Base-by-base conservation (phyloP, 2,888 invertebrate genomes). In the Watsonalla binaria region DNA sequence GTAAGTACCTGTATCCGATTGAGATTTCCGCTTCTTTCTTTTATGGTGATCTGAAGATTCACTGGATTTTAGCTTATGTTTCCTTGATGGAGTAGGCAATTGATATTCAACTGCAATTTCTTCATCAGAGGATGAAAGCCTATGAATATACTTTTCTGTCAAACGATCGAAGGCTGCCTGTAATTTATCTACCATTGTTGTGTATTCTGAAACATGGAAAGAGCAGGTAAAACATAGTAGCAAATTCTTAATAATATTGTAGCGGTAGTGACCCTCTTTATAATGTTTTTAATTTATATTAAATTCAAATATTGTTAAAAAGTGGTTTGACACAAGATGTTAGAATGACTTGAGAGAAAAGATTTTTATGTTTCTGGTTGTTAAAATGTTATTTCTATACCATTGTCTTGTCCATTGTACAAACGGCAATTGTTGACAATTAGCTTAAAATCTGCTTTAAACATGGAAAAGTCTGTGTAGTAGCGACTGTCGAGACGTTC, bases 371-470 rank as follows among this genome's bases (percentile, higher is more conserved):
- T n/a, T n/a, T n/a, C n/a, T n/a, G 4, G 4, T 24, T 24, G n/a
- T 34, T 11, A 47, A 5, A 24, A 47, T 33, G n/a, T 47, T 34
- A 37, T 11, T 6, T 2, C 5, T 86, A 88, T 81, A 97, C 98
- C 98, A 91, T 97, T 98, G 73, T 97, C 95, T 67, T 95, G 95
- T 53, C 98, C 98, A 90, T 98, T 98, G 80, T 98, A 98, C 52
- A 96, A 92, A 52, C 96, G 92, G 80, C 98, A 98, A 80, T 98
- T 98, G 72, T 97, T 96, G 7, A 98, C 96, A 74, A 98, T 98
- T 54, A 97, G 92, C 73, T 96, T 95, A 82, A 98, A 97, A 85
- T 98, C 98, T 7, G 94, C 94, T 76, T 95, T 95, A 78, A 97
- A 97, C 87, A 96, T 95, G 52, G 93, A 92, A 70, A 96, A 94